Conservation (phyloP, 2,113 vertebrate genomes). For the Marcusenius ussheri region DNA sequence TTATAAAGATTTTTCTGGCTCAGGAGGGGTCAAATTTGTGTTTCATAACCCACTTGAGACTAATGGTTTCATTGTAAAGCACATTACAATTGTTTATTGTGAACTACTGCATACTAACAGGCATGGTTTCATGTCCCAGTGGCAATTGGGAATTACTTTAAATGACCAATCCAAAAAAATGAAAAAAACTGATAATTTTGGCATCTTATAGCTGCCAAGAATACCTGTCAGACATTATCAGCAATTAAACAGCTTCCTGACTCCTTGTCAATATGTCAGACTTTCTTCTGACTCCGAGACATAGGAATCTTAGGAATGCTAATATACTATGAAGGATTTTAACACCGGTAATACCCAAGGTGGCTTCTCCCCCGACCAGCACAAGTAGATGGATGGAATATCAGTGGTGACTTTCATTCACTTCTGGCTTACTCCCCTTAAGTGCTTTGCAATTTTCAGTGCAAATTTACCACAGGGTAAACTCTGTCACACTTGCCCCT, state of each 20-base stretch:
- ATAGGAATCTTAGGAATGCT: not conserved
- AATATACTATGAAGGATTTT: not conserved
- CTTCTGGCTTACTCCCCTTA: too few relatives aligned
- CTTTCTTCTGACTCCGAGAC: not conserved
- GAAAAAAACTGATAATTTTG: not conserved
- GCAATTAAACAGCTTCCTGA: not conserved
- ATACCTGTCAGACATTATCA: not conserved
- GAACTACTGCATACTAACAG: not conserved
- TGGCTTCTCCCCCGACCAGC: not conserved
- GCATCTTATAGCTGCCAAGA: not conserved
- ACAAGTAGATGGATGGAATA: not conserved
- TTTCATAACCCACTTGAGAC: not conserved
- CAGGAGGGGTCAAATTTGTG: not conserved
- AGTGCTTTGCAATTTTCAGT: not conserved
- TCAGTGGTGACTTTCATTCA: too few relatives aligned
- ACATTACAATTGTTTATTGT: not conserved
- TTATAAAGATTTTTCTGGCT: too few relatives aligned
- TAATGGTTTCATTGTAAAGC: not conserved
- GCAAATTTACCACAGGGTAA: not conserved
- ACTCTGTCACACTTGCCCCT: not conserved
- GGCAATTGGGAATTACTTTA: not conserved
- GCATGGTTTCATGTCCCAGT: not conserved
- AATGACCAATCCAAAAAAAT: not conserved
- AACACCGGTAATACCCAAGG: not conserved
- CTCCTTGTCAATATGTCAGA: not conserved